Evolutionary conservation across 2,888 invertebrate species (phyloP).

Genomic region (Melieria omissa): DNA sequence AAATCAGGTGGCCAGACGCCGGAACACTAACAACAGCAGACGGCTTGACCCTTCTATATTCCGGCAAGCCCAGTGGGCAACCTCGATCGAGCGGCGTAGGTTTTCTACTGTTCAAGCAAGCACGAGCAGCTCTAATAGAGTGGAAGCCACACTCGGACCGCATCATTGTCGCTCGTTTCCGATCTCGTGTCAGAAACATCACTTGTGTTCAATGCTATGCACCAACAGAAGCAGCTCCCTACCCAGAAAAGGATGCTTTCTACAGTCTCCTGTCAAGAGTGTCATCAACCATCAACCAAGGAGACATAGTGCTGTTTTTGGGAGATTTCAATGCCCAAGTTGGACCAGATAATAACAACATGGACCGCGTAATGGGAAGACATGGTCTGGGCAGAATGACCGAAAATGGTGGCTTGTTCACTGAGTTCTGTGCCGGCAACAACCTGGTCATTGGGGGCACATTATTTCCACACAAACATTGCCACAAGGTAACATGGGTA

Average conservation of each 20-base stretch:
- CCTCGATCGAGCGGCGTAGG: constrained; percentile 1
- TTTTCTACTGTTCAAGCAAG: constrained; percentile 4
- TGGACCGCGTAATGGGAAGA: constrained; percentile 26
- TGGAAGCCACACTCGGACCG: background rate
- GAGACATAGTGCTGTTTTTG: constrained; percentile 4
- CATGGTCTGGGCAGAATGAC: constrained; percentile 22
- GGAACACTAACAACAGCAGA: background rate
- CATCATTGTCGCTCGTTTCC: background rate
- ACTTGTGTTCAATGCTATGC: constrained; percentile 19
- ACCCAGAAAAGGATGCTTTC: constrained; percentile 2
- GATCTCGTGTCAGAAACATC: too few relatives aligned
- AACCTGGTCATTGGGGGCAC: too few relatives aligned
- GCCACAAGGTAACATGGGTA: too few relatives aligned
- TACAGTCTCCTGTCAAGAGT: constrained; percentile 2
- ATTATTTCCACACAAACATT: too few relatives aligned
- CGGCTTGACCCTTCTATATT: constrained; percentile 11
- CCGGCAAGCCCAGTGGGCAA: background rate
- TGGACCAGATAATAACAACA: constrained; percentile 20
- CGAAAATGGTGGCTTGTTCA: too few relatives aligned
- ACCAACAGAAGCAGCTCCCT: constrained; percentile 6
- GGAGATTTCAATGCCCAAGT: constrained; percentile 54
- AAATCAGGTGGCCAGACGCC: too few relatives aligned
- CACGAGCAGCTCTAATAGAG: too few relatives aligned
- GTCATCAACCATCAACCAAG: background rate
- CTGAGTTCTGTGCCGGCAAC: constrained; percentile 5